These are phyloP conservation scores for Apomyelois bistriatella DNA, from an alignment of 2,888 invertebrate genomes.

Conservation along the genomic window DNA sequence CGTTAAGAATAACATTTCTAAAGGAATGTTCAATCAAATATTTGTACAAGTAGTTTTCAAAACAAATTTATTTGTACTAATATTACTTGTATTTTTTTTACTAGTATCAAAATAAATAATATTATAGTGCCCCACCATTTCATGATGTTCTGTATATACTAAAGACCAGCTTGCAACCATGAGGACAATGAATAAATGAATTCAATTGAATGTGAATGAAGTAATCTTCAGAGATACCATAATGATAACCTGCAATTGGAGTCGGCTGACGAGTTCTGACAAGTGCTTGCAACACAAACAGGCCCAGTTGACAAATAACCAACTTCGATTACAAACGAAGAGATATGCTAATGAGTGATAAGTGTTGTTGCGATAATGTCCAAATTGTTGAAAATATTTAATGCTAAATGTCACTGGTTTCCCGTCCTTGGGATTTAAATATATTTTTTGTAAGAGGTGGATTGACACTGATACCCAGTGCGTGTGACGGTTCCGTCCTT, in stretches of 20 bases:
- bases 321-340: background rate
- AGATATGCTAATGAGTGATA: conserved; percentile 4
- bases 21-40: too few relatives aligned
- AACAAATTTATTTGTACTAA: too few relatives aligned
- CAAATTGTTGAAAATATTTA: background rate
- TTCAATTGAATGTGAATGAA: background rate
- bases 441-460: too few relatives aligned
- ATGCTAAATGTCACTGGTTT: background rate
- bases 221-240: background rate
- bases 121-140: too few relatives aligned
- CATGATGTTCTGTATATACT: too few relatives aligned
- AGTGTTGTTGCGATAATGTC: background rate
- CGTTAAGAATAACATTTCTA: too few relatives aligned
- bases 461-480: too few relatives aligned
- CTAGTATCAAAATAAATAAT: too few relatives aligned
- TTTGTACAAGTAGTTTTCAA: too few relatives aligned
- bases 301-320: background rate
- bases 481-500: too few relatives aligned
- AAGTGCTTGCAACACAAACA: conserved; percentile 4
- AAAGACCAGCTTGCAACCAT: background rate
- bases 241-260: background rate
- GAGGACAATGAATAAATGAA: background rate
- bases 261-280: background rate
- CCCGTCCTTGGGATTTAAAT: background rate
- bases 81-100: too few relatives aligned